Base-by-base conservation (phyloP, 2,113 vertebrate species). In the Trinectes maculatus region DNA sequence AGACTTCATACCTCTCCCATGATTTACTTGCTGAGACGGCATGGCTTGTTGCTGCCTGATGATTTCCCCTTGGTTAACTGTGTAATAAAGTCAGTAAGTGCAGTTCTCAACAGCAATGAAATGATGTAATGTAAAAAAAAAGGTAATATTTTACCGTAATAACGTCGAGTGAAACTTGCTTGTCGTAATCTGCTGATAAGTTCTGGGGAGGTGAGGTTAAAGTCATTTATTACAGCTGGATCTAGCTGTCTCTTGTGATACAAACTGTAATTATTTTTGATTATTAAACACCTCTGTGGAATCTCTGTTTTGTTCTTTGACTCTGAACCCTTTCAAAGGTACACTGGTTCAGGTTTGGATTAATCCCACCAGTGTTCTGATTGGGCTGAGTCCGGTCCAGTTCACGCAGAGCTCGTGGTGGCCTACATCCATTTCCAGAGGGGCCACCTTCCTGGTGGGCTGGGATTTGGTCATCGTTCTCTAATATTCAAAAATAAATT, bases 131-230 rank as follows among this genome's bases (percentile, higher is more conserved):
- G 9, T 8, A 19, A 61, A 2, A 5, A 39, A 33, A 40, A 6
- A 43, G 5, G 21, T 29, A 13, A 4, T 5, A 31, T 31, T n/a
- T 62, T 86, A 93, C 92, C 87, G 15, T 93, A 93, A 49, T 77
- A 75, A 51, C 80, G 81, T 3, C 54, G 71, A 46, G 36, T 37
- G 22, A 68, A 0, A 57, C 73, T 87, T 29, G 83, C 28, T 69
- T 77, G 79, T 13, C 82, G 81, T 46, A 86, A 34, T 71, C 76
- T 78, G 70, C 24, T 79, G 28, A 82, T 4, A 48, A 85, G 48
- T 8, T 88, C 89, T 90, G 22, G 11, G 42, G 29, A 55, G n/a
- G n/a, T 8, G 24, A 49, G 52, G 64, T 44, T 53, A 34, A 6
- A 59, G 4, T 8, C 5, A 47, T n/a, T 60, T 26, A 73, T 8